These are phyloP conservation scores for Microcebus jonahi DNA, from an alignment of 2,113 vertebrate genomes.

Conservation along the genomic window DNA sequence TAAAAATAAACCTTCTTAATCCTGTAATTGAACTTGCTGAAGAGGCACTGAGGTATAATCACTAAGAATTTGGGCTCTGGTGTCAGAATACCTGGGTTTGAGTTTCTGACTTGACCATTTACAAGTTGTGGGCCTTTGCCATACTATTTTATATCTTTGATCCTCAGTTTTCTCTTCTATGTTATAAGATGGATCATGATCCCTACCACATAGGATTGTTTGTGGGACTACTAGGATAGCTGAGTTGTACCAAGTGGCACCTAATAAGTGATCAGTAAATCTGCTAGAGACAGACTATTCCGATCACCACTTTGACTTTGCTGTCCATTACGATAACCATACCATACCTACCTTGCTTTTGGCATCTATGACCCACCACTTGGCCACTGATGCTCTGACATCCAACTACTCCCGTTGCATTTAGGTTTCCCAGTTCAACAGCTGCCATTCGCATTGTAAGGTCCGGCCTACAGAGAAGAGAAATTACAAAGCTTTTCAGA, in stretches of 20 bases:
- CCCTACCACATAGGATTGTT: not conserved
- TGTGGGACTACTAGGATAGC: not conserved
- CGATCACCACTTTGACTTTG: not conserved
- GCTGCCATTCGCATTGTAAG: not conserved
- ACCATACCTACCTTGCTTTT: not conserved
- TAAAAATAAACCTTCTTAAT: not conserved
- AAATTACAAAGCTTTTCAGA: not conserved
- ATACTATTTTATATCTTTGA: not conserved
- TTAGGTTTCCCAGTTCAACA: not conserved
- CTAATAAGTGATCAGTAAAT: not conserved
- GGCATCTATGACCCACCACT: not conserved
- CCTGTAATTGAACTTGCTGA: not conserved
- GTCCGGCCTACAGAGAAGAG: not conserved
- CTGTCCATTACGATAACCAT: not conserved
- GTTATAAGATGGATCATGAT: not conserved
- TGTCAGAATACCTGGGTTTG: not conserved
- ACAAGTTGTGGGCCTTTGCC: not conserved
- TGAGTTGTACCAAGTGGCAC: not conserved
- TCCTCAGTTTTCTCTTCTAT: not conserved
- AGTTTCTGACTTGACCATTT: not conserved
- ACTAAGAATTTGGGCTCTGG: not conserved
- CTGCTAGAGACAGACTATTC: not conserved
- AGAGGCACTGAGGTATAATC: not conserved
- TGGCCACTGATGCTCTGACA: not conserved
- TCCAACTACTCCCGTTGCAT: no score